These are phyloP conservation scores for Hemicentrotus pulcherrimus DNA, from an alignment of 35 echinoderm and acorn worm species.

Conservation along the genomic window DNA sequence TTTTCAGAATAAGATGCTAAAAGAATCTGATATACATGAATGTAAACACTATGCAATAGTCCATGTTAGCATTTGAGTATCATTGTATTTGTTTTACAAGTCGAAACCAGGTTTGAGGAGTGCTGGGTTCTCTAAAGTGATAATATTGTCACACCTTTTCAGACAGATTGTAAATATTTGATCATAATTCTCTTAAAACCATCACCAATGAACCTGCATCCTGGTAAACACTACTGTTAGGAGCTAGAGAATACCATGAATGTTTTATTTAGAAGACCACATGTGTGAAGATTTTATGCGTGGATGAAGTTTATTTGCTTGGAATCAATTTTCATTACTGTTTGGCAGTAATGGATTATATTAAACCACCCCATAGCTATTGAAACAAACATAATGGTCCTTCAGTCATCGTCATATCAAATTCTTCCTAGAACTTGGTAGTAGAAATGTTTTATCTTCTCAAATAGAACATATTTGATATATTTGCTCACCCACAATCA, in stretches of 20 bases:
- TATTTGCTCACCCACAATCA: neutral
- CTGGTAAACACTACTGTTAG: neutral
- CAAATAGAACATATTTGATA: neutral
- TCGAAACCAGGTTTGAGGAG: neutral
- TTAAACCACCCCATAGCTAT: neutral
- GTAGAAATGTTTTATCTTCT: neutral
- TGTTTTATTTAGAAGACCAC: neutral
- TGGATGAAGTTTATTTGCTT: neutral
- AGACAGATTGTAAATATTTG: slow-evolving; percentile 13
- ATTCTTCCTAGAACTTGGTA: neutral
- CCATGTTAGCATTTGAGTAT: no score
- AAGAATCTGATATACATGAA: no score
- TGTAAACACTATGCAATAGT: no score
- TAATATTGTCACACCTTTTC: slow-evolving; percentile 2
- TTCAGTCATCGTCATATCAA: neutral
- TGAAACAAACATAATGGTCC: no score
- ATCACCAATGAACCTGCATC: neutral
- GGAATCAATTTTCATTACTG: neutral
- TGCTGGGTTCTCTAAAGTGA: neutral
- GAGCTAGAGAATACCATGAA: neutral
- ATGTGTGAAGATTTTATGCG: neutral
- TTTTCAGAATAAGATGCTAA: no score
- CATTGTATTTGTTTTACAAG: neutral
- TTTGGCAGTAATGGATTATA: neutral
- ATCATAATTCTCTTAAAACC: neutral